Base-by-base conservation (phyloP, 2,888 invertebrate species). In the Drosophila infuscata region DNA sequence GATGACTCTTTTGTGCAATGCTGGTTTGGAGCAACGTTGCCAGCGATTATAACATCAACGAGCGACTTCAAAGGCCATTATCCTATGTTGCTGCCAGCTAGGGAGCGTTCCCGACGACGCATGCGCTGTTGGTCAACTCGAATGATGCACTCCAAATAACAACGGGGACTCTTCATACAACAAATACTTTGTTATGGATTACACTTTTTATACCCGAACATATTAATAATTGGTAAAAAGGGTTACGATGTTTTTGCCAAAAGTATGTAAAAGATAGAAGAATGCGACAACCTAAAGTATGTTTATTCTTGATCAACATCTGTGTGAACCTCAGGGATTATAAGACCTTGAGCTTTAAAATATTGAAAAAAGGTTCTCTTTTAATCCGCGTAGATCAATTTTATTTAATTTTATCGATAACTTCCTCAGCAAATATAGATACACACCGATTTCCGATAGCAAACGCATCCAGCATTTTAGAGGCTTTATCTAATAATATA, bases 31-130 rank as follows among this genome's bases (percentile, higher is more conserved):
- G 46, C 67, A 72, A 62, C 72, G 63, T 59, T 69, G 54, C 69
- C 68, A 74, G 53, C 78, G 85, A 81, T 79, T 83, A 81, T 83
- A 74, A 74, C 76, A 81, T 81, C 76, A 79, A 57, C 76, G 72
- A 70, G 63, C 76, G 69, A 73, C 70, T 78, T 74, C 58, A 76
- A 71, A 78, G 88, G 88, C 84, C 88, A 85, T 87, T 85, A 84
- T 82, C 88, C 84, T 83, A 72, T 66, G 73, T 62, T 48, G 20
- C 49, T 49, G 38, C 29, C 15, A 30, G 51, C 49, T 52, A 43
- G 57, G 61, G 38, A 70, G 57, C 49, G 54, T 65, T 66, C 32
- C 33, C 46, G 53, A 69, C 57, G 48, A 71, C 84, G 85, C 84
- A 88, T 85, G 84, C 84, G 84, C 74, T 53, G 20, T 57, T 35